Percentiles rank a stretch among this genome's conserved stretches.
Conservation (phyloP, 2,113 vertebrate species). For the Thymallus thymallus region DNA sequence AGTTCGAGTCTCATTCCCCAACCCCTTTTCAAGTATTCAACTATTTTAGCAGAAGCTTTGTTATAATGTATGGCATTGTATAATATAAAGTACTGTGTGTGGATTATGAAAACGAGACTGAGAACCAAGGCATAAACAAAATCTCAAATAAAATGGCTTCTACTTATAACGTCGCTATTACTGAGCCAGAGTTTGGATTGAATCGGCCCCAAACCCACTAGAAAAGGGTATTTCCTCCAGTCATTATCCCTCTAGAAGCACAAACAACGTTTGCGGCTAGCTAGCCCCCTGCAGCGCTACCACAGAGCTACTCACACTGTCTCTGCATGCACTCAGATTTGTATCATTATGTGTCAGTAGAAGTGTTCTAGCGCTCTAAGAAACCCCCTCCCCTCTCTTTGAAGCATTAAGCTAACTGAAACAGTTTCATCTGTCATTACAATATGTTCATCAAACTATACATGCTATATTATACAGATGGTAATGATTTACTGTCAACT, state of each 20-base stretch:
- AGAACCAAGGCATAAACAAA: neutral
- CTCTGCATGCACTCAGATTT: too few relatives aligned
- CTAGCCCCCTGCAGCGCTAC: constrained; percentile 12
- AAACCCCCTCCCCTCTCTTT: neutral
- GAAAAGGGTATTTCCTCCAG: constrained; percentile 21
- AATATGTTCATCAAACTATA: too few relatives aligned
- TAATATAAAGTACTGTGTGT: neutral
- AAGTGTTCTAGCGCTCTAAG: neutral
- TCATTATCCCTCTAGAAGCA: constrained; percentile 40
- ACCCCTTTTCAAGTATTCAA: too few relatives aligned
- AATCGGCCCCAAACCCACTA: constrained; percentile 48
- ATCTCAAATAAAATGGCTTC: neutral
- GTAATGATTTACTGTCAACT: too few relatives aligned
- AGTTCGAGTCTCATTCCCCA: too few relatives aligned
- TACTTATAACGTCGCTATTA: neutral
- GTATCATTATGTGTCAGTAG: neutral
- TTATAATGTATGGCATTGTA: too few relatives aligned
- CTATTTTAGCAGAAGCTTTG: too few relatives aligned
- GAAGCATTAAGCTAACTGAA: neutral
- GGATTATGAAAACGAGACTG: neutral
- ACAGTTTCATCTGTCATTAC: neutral
- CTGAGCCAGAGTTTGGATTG: constrained; percentile 27
- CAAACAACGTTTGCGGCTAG: constrained; percentile 34
- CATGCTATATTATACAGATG: too few relatives aligned
- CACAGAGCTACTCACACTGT: neutral